These are phyloP conservation scores for Benthosema pterotum DNA, from an alignment of 2,797 vertebrate species.

Conservation along the genomic window DNA sequence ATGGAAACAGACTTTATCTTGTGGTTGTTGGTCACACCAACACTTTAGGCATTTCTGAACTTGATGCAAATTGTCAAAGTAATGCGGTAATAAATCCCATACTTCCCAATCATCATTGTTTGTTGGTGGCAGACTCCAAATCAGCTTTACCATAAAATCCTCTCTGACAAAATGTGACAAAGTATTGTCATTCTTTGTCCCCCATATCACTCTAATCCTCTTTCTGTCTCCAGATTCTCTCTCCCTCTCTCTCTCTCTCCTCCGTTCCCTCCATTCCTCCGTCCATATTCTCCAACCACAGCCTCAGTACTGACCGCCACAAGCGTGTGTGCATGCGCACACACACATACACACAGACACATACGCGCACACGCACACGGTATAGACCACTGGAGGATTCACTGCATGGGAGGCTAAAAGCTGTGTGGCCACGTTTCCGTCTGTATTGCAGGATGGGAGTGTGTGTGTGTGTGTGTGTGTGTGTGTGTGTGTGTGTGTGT, in stretches of 20 bases:
- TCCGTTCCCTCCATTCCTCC: conserved; percentile 30
- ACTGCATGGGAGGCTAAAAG: conserved; percentile 61
- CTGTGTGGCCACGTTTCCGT: conserved; percentile 64
- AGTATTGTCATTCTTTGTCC: conserved; percentile 78
- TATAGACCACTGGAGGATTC: conserved; percentile 39
- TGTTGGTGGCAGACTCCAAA: conserved; percentile 78
- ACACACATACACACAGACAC: conserved; percentile 19
- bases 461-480: conserved; percentile 42
- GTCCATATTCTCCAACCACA: conserved; percentile 57
- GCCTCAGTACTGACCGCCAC: conserved; percentile 67
- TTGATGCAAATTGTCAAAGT: conserved; percentile 65
- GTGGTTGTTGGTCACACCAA: conserved; percentile 3
- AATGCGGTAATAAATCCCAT: conserved; percentile 72
- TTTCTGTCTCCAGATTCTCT: conserved; percentile 49
- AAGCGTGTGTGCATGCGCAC: conserved; percentile 21
- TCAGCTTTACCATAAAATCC: conserved; percentile 78
- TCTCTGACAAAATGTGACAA: conserved; percentile 76
- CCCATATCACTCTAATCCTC: conserved; percentile 77
- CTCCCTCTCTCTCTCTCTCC: conserved; percentile 39
- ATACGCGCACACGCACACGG: conserved; percentile 16
- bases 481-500: conserved; percentile 49
- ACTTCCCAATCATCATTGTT: conserved; percentile 71
- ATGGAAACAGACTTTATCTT: no score
- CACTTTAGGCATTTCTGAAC: conserved; percentile 42
- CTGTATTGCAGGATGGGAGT: no score